Evolutionary conservation across 2,113 vertebrate species (phyloP).

Genomic region (Struthio camelus): DNA sequence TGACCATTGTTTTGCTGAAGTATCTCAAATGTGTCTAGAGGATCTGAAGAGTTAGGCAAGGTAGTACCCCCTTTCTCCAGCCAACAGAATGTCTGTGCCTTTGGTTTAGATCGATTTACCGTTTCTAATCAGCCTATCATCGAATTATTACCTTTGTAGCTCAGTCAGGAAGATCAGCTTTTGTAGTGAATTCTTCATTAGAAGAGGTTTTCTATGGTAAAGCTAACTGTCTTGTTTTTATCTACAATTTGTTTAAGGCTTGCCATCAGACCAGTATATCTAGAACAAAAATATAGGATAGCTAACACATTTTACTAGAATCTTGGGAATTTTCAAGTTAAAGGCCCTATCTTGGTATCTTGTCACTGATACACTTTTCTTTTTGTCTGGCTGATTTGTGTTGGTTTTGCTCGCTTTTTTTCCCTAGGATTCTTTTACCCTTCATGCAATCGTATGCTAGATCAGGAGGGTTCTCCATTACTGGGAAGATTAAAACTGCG

Average conservation of each 20-base stretch:
- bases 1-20: neutral
- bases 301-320: neutral
- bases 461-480: slow-evolving; percentile 90
- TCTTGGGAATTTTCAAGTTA: neutral
- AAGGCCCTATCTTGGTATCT: neutral
- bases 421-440: slow-evolving; percentile 89
- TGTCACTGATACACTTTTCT: neutral
- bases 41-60: neutral
- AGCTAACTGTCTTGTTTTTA: neutral
- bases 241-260: neutral
- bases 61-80: neutral
- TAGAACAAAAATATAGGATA: neutral
- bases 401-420: slow-evolving; percentile 4
- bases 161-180: neutral
- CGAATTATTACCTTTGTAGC: neutral
- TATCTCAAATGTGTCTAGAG: too few species aligned
- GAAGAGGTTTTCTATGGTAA: neutral
- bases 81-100: neutral
- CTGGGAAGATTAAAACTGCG: slow-evolving; percentile 92
- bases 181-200: too few species aligned
- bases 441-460: slow-evolving; percentile 96
- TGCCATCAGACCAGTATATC: neutral
- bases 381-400: neutral
- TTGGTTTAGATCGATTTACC: neutral
- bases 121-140: neutral